Percentiles rank a stretch among this genome's conserved stretches.
phyloP scores from a whole-genome alignment of 2,888 invertebrate genomes.

The Pyrgus malvae region DNA sequence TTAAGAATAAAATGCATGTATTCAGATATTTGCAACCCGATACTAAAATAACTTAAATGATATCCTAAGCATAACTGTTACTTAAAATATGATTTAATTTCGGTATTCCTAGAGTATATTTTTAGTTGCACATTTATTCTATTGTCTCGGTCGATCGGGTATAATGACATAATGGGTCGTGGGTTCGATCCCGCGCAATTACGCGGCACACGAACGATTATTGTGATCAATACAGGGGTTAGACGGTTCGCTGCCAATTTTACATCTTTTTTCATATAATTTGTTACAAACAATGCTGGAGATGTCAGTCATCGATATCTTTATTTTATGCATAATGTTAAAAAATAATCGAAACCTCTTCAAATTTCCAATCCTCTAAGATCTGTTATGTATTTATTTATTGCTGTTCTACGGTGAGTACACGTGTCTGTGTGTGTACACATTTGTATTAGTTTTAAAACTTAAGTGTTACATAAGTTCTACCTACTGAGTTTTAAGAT shows the following conservation, averaged over 20 bases:
- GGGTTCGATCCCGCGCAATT: conserved; percentile 77
- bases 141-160: conserved; percentile 74
- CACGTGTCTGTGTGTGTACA: too few relatives aligned
- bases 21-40: conserved; percentile 4
- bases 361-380: too few relatives aligned
- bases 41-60: conserved; percentile 3
- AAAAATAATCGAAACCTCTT: neutral
- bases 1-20: conserved; percentile 6
- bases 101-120: neutral
- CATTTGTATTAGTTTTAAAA: too few relatives aligned
- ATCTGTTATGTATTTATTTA: too few relatives aligned
- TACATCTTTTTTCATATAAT: conserved; percentile 68
- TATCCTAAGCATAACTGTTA: conserved; percentile 35
- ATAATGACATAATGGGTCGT: conserved; percentile 80
- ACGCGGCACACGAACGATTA: conserved; percentile 82
- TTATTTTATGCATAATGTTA: conserved; percentile 34
- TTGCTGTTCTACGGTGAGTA: too few relatives aligned
- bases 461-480: too few relatives aligned
- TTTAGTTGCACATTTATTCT: conserved; percentile 38
- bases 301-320: conserved; percentile 58
- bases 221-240: conserved; percentile 81
- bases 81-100: conserved; percentile 21
- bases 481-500: too few relatives aligned
- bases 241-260: conserved; percentile 79
- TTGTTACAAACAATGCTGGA: conserved; percentile 67